Percentiles rank a stretch among this genome's conserved stretches.
These are phyloP conservation scores for Apus apus DNA, from an alignment of 2,113 vertebrate species.

Conservation along the genomic window DNA sequence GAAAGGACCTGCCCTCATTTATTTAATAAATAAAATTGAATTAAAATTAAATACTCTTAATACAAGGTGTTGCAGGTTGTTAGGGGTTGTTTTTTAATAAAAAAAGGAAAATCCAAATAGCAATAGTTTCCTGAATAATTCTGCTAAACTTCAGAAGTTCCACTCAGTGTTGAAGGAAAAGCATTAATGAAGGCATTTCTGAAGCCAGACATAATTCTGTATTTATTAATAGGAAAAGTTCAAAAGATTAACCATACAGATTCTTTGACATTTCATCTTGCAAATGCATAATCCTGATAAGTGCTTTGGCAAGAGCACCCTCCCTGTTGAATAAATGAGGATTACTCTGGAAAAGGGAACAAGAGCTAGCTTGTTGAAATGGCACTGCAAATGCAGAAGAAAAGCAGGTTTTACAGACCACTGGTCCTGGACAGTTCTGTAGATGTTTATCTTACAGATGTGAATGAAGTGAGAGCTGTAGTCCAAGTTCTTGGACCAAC, in stretches of 20 bases:
- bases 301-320: background rate
- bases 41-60: background rate
- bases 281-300: conserved; percentile 9
- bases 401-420: conserved; percentile 6
- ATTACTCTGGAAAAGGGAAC: background rate
- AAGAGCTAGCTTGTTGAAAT: conserved; percentile 15
- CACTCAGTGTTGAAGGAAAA: background rate
- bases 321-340: background rate
- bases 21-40: background rate
- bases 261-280: conserved; percentile 14
- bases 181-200: background rate
- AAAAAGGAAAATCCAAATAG: background rate
- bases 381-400: background rate
- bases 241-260: background rate
- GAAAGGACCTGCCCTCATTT: background rate
- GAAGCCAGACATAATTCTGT: background rate
- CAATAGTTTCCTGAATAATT: background rate
- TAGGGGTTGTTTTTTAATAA: background rate
- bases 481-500: background rate
- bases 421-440: background rate
- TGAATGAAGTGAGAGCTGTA: background rate
- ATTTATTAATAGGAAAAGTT: background rate
- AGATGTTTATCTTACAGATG: background rate
- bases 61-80: background rate
- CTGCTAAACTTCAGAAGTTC: background rate